Evolutionary conservation across 2,797 vertebrate genomes (phyloP).

Genomic region (Sphaeramia orbicularis): DNA sequence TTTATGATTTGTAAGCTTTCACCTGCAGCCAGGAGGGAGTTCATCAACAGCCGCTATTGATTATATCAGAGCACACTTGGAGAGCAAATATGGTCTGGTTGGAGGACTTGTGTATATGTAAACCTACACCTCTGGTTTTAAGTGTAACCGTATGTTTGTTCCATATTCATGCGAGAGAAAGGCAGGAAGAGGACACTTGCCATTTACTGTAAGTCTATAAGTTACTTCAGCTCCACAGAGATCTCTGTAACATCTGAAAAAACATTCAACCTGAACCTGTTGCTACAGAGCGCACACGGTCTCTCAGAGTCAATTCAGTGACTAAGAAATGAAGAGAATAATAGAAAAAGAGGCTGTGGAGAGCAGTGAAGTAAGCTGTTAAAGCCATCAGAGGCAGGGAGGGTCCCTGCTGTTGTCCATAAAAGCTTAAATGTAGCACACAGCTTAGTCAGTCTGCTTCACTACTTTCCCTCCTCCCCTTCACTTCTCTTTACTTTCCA

Average conservation of each 20-base stretch:
- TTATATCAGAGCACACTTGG: too few species aligned
- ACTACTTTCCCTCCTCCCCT: constrained; percentile 19
- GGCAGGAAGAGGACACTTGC: constrained; percentile 21
- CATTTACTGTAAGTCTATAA: constrained; percentile 6
- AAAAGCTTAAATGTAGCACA: constrained; percentile 67
- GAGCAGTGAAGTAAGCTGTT: constrained; percentile 61
- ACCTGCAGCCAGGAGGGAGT: too few species aligned
- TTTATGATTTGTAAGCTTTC: too few species aligned
- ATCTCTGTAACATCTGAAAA: constrained; percentile 24
- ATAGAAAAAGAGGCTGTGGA: constrained; percentile 41
- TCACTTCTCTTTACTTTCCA: not conserved
- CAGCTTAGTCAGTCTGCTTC: constrained; percentile 48
- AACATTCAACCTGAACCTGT: constrained; percentile 57
- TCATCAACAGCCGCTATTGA: too few species aligned
- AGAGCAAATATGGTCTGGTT: too few species aligned
- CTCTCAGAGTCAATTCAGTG: constrained; percentile 12
- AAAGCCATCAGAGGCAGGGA: constrained; percentile 66
- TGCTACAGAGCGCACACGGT: constrained; percentile 15
- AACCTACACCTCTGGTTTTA: not conserved
- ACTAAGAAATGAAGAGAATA: constrained; percentile 43
- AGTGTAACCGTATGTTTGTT: not conserved
- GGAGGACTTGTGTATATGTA: not conserved
- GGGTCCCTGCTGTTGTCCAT: constrained; percentile 65
- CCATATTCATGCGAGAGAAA: not conserved
- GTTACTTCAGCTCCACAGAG: constrained; percentile 16